phyloP scores from a whole-genome alignment of 2,113 vertebrate genomes.

The Rhombomys opimus region DNA sequence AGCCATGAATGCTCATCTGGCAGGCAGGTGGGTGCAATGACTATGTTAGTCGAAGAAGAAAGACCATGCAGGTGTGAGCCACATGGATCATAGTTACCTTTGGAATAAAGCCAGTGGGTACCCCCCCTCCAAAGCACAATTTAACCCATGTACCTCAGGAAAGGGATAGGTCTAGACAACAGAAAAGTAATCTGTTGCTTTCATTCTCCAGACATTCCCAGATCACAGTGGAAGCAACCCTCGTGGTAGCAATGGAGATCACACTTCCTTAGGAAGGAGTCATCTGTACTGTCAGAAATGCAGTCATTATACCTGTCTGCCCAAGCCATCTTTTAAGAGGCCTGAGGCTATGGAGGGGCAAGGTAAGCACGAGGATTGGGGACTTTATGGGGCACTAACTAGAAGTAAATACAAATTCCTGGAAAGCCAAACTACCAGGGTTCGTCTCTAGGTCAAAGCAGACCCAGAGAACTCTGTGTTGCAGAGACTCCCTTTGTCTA shows the following conservation, averaged over 20 bases:
- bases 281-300: neutral
- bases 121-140: neutral
- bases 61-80: neutral
- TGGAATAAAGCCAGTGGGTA: neutral
- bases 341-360: neutral
- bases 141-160: neutral
- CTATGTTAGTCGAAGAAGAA: neutral
- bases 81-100: neutral
- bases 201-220: neutral
- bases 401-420: neutral
- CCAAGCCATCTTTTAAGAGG: neutral
- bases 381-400: neutral
- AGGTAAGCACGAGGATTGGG: no score
- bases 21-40: neutral
- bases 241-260: neutral
- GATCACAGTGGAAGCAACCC: neutral
- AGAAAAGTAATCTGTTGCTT: neutral
- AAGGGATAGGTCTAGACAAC: neutral
- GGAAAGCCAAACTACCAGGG: neutral
- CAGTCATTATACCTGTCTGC: neutral
- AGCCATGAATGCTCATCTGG: no score
- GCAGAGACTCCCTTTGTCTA: neutral
- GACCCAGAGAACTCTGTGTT: neutral
- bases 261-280: neutral
- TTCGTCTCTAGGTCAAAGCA: neutral